Base-by-base conservation (phyloP, 2,113 vertebrate species). In the Probosciger aterrimus region DNA sequence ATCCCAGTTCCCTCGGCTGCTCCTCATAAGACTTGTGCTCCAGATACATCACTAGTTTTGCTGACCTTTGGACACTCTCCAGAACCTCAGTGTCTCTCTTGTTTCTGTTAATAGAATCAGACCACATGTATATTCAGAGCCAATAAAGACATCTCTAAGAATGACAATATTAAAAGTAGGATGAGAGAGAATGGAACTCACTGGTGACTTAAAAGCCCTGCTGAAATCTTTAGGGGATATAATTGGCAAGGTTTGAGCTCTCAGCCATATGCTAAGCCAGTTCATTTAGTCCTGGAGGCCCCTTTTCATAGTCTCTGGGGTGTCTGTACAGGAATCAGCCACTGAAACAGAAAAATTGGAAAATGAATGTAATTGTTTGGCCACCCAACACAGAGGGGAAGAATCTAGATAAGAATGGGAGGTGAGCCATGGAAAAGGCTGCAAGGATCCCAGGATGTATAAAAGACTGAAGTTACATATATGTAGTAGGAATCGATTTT, bases 161-260 rank as follows among this genome's bases (percentile, higher is more conserved):
- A 95, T 70, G 35, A 77, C 5, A 35, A 80, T 50, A 70, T 43
- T 90, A 88, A 86, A 92, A 90, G 53, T 47, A 43, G 53, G n/a
- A 70, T 77, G 60, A 93, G 63, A 85, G 65, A 82, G 28, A 94
- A 80, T n/a, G 37, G 70, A 95, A 85, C 53, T 67, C 31, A 1
- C 27, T 63, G 59, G 68, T 93, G 71, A 65, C 73, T 67, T 92
- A 68, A 90, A 93, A 88, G 28, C 49, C 41, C 55, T 59, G 28
- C 14, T 69, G 71, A 94, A 55, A 82, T 70, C 37, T 83, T 49
- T 55, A 83, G 46, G 35, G 76, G 44, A 69, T 83, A 43, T 55
- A 95, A 88, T 10, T 92, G 86, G 60, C 88, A 94, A 86, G 64
- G 27, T 86, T 28, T 92, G 64, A 86, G 60, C 53, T 83, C 63